Conservation (phyloP, 2,797 vertebrate genomes). For the Chloroceryle inda region DNA sequence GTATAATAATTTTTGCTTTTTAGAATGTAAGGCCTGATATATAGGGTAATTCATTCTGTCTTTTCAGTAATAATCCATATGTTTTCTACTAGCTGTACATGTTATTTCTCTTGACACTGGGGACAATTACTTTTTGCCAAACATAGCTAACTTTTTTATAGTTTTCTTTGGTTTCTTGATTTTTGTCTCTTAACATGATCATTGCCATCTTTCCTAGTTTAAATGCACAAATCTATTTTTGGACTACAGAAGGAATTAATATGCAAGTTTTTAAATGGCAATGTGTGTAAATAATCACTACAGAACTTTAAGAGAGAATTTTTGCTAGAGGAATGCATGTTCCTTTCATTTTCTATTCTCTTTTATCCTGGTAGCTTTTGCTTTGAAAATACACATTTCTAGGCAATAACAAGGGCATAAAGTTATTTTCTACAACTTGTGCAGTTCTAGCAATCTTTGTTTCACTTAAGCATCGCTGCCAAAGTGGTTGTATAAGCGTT, state of each 20-base stretch:
- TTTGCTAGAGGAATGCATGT: constrained; percentile 32
- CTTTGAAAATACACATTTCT: constrained; percentile 59
- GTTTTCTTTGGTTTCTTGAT: background rate
- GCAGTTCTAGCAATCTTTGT: constrained; percentile 21
- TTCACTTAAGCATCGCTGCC: constrained; percentile 15
- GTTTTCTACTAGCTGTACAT: background rate
- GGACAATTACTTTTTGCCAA: background rate
- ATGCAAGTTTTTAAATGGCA: background rate
- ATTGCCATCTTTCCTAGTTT: background rate
- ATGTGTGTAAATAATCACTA: background rate
- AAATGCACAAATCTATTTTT: background rate
- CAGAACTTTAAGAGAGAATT: background rate
- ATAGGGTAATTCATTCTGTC: background rate
- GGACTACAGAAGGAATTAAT: background rate
- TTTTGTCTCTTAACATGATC: background rate
- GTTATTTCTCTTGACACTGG: background rate
- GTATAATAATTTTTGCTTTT: background rate
- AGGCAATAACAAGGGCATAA: constrained; percentile 49
- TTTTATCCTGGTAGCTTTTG: constrained; percentile 52
- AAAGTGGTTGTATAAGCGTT: constrained; percentile 17
- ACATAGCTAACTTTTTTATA: background rate
- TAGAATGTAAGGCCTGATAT: background rate
- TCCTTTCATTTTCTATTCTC: constrained; percentile 59
- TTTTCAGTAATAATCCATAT: background rate
- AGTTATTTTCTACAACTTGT: constrained; percentile 58